Evolutionary conservation across 2,888 invertebrate genomes (phyloP).

Genomic region (Caenorhabditis uteleia): DNA sequence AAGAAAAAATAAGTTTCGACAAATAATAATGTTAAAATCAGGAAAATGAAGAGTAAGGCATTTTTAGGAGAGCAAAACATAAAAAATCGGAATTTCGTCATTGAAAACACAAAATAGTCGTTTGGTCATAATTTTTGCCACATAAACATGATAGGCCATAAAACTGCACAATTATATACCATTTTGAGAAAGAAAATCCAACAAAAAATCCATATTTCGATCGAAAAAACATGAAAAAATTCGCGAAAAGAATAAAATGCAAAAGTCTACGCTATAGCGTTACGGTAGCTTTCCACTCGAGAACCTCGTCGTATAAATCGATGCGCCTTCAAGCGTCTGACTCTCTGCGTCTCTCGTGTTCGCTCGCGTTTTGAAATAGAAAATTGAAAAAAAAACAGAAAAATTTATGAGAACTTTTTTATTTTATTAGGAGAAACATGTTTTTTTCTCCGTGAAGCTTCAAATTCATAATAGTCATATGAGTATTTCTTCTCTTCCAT

Average conservation of each 20-base stretch:
- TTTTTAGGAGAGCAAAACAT: neutral
- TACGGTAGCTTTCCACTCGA: constrained; percentile 19
- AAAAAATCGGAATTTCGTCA: neutral
- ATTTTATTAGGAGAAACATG: neutral
- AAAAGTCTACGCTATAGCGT: neutral
- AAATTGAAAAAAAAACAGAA: neutral
- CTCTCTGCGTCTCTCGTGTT: neutral
- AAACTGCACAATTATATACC: neutral
- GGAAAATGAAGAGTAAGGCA: neutral
- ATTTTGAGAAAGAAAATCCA: neutral
- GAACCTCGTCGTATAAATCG: constrained; percentile 3
- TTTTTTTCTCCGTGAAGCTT: neutral
- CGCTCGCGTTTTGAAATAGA: neutral
- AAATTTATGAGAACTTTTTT: neutral
- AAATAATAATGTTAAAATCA: neutral
- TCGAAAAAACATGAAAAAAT: constrained; percentile 6
- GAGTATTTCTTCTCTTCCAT: constrained; percentile 6
- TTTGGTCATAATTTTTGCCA: too few relatives aligned
- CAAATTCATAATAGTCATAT: constrained; percentile 24
- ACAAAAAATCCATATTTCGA: neutral
- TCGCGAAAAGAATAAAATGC: neutral
- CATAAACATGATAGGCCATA: neutral
- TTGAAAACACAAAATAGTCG: neutral
- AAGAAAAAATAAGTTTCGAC: neutral
- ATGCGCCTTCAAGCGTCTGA: constrained; percentile 16